A percentile compares a stretch with the other conserved stretches of the same genome.
These are phyloP conservation scores for Pollenia amentaria DNA, from an alignment of 2,888 invertebrate genomes.

Conservation along the genomic window DNA sequence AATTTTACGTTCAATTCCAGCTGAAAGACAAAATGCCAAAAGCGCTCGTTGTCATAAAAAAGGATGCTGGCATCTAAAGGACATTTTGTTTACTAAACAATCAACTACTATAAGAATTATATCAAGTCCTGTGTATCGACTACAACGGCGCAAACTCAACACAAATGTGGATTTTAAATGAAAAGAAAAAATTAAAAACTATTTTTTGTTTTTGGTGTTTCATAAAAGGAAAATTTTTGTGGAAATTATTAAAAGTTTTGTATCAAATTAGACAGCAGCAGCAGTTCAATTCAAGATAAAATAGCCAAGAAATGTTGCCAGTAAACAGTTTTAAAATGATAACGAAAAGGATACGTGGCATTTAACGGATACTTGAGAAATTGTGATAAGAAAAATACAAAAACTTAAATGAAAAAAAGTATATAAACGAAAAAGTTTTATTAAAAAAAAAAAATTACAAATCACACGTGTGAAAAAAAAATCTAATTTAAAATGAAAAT, in stretches of 20 bases:
- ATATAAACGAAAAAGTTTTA: constrained; percentile 44
- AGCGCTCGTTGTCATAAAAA: background rate
- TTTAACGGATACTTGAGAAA: constrained; percentile 51
- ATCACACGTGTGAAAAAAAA: constrained; percentile 13
- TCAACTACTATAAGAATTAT: background rate
- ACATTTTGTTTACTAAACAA: constrained; percentile 53
- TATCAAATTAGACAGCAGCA: constrained; percentile 15
- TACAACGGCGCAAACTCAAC: constrained; percentile 68
- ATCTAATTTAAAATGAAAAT: background rate
- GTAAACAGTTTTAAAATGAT: constrained; percentile 70
- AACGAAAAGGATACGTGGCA: constrained; percentile 72
- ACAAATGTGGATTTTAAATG: constrained; percentile 53
- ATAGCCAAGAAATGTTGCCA: constrained; percentile 40
- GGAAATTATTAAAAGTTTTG: constrained; percentile 63
- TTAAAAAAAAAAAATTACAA: constrained; percentile 20
- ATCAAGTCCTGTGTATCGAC: constrained; percentile 31
- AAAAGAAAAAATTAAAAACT: constrained; percentile 1
- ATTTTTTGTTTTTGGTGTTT: background rate
- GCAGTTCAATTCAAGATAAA: constrained; percentile 52
- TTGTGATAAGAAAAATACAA: background rate
- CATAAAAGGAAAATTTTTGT: constrained; percentile 35
- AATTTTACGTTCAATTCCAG: constrained; percentile 32
- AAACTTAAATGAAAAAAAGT: background rate
- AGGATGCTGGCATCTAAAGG: constrained; percentile 20
- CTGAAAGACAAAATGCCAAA: background rate